Base-by-base conservation (phyloP, 2,113 vertebrate species). In the Brachypodius melanocephalos region DNA sequence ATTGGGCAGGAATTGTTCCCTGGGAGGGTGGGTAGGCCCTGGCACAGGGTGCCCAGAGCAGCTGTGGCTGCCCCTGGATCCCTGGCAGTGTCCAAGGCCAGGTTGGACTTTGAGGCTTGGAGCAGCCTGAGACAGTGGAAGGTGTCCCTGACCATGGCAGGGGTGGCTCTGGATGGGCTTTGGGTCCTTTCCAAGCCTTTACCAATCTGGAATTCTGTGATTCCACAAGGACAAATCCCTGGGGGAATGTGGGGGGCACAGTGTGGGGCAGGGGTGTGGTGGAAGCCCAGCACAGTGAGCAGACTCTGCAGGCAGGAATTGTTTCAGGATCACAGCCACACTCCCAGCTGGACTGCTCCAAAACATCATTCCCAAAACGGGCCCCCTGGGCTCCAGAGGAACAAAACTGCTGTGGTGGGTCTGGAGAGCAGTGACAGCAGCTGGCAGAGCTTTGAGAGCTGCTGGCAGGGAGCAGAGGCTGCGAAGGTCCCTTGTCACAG, bases 111-210 rank as follows among this genome's bases (percentile, higher is more conserved):
- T 61, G 1, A 31, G 36, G 18, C 19, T 82, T 10, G 54, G 55
- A 72, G 67, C 46, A 61, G 8, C 21, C 66, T 72, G 46, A 38
- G 32, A 24, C 3, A 16, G 19, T 51, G 66, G 36, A 0, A 82
- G 55, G 12, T 51, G 54, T 49, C 54, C 24, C 54, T 81, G 52
- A 26, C 49, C 19, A 10, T 29, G 79, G 45, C 31, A 24, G 25
- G 29, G 18, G 19, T 5, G 55, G 19, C 0, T 29, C 3, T 6
- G 20, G 38, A 17, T 26, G 38, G 0, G 8, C 1, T 72, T 72
- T 45, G 26, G 11, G 8, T 11, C 17, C 20, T 8, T 62, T 26
- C 8, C 20, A 5, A 45, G n/a, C 17, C 13, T 32, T 62, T 52
- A 62, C 46, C 32, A 45, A 4, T 36, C 26, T 20, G 25, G 32